These are phyloP conservation scores for Drosophila grimshawi DNA, from an alignment of 1,140 invertebrate genomes.

Conservation along the genomic window DNA sequence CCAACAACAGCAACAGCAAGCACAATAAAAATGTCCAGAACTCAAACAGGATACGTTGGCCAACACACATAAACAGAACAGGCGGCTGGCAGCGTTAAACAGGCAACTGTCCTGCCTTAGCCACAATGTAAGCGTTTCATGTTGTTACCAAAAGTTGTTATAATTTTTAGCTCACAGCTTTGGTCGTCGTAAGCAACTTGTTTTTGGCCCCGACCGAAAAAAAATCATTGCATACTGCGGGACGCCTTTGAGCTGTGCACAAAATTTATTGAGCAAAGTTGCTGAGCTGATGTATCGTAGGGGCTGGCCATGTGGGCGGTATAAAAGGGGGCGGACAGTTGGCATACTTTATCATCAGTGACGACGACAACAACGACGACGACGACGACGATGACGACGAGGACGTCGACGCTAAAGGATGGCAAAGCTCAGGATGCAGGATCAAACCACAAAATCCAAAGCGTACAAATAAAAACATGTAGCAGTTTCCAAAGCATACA, in stretches of 20 bases:
- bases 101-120: constrained; percentile 52
- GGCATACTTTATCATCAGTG: constrained; percentile 80
- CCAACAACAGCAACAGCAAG: constrained; percentile 48
- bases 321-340: constrained; percentile 62
- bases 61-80: neutral
- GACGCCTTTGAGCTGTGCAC: constrained; percentile 67
- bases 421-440: constrained; percentile 69
- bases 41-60: constrained; percentile 23
- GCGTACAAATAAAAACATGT: constrained; percentile 77
- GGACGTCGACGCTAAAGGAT: constrained; percentile 56
- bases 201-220: constrained; percentile 54
- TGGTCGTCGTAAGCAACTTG: constrained; percentile 67
- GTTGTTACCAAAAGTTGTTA: constrained; percentile 81
- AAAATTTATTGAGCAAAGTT: constrained; percentile 82
- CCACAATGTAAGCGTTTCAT: constrained; percentile 79
- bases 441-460: constrained; percentile 83
- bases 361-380: constrained; percentile 49
- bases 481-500: neutral
- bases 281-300: constrained; percentile 76
- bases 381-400: constrained; percentile 37
- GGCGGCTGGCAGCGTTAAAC: constrained; percentile 53
- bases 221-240: constrained; percentile 77
- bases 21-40: constrained; percentile 71
- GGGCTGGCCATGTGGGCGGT: constrained; percentile 43
- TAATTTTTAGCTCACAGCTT: constrained; percentile 66